Base-by-base conservation (phyloP, 2,113 vertebrate genomes). In the Hyperopisus bebe region DNA sequence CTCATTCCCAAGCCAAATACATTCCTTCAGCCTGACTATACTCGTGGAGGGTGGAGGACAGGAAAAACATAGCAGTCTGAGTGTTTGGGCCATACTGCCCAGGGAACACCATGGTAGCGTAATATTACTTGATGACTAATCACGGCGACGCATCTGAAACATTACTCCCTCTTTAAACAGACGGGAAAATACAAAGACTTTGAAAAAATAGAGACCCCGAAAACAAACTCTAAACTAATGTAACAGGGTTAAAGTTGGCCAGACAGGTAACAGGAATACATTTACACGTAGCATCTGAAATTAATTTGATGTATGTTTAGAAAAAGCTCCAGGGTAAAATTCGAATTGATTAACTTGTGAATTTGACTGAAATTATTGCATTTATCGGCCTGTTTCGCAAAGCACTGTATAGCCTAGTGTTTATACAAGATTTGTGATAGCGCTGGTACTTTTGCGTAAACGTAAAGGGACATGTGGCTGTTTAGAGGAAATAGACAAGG, bases 11-110 rank as follows among this genome's bases (percentile, higher is more conserved):
- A 91, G 92, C 91, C 92, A 89, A 89, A 92, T 91, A 91, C 93
- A 95, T 94, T 95, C 94, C 92, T 94, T 93, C 91, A 92, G 91
- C 91, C 90, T 92, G 92, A 93, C 93, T 92, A 82, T 90, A 88
- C 85, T 92, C 91, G 53, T 7, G 74, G 86, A 88, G 89, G 80
- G 80, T 31, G 39, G 88, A 62, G 88, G 77, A 58, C 24, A 89
- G 77, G 47, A 44, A 58, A 89, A 84, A 89, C 51, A 85, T 19
- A 46, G 89, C 24, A 31, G 80, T 42, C 89, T 42, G 35, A 47
- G 51, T 44, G 51, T 58, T 53, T 84, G 51, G 39, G 55, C 31
- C 48, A 44, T 62, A 85, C 39, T 35, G 31, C 21, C 0, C 8
- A 27, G 77, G 35, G 58, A 87, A 84, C 48, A 0, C 95, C 94